Percentiles rank a stretch among this genome's conserved stretches.
These are phyloP conservation scores for Oreochromis tanganicae DNA, from an alignment of 2,113 vertebrate genomes.

Conservation along the genomic window DNA sequence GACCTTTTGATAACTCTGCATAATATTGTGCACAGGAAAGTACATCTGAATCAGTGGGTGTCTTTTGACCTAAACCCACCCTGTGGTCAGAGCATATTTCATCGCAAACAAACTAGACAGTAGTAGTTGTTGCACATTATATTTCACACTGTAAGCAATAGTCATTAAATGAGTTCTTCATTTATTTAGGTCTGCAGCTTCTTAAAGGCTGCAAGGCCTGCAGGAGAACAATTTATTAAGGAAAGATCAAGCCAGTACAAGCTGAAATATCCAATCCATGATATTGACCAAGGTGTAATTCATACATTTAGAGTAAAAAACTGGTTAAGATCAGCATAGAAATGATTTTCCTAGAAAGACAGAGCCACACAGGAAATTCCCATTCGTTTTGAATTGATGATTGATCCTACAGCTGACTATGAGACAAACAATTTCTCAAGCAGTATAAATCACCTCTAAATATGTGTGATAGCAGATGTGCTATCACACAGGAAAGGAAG, in stretches of 20 bases:
- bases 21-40: neutral
- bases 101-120: neutral
- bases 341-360: neutral
- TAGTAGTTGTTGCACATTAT: neutral
- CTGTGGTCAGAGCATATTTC: neutral
- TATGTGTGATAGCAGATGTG: conserved; percentile 4
- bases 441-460: conserved; percentile 22
- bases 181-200: neutral
- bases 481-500: neutral
- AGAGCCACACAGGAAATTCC: neutral
- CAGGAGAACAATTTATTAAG: neutral
- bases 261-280: neutral
- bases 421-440: neutral
- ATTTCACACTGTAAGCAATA: neutral
- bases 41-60: neutral
- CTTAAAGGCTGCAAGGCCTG: neutral
- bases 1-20: neutral
- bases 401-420: neutral
- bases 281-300: neutral
- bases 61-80: neutral
- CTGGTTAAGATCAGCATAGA: neutral
- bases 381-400: neutral
- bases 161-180: neutral
- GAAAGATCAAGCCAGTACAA: neutral
- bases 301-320: neutral